A percentile compares a stretch with the other conserved stretches of the same genome.
These are phyloP conservation scores for Rhopalosiphum nymphaeae DNA, from an alignment of 2,888 invertebrate genomes.

Conservation along the genomic window DNA sequence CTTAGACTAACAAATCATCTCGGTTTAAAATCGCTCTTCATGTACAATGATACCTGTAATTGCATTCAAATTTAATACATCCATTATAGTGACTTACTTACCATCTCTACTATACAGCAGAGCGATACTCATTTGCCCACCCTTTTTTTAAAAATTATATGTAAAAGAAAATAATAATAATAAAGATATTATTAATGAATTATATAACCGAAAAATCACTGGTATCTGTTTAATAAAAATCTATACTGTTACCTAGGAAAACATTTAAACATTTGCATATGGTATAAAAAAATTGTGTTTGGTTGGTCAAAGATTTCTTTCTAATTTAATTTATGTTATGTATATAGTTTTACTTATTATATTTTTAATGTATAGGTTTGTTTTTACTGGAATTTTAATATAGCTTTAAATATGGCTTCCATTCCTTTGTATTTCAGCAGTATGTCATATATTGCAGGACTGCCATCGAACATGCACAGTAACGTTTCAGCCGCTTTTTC, in stretches of 20 bases:
- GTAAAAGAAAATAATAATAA: neutral
- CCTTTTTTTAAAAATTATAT: neutral
- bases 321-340: neutral
- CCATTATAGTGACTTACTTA: no score
- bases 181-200: neutral
- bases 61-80: no score
- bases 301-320: neutral
- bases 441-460: neutral
- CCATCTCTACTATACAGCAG: no score
- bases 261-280: neutral
- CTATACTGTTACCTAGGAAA: neutral
- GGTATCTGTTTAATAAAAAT: neutral
- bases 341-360: neutral
- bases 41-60: no score
- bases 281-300: no score
- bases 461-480: constrained; percentile 20
- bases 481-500: constrained; percentile 28
- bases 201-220: neutral
- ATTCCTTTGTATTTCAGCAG: constrained; percentile 32
- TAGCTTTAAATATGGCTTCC: neutral
- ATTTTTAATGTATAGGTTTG: neutral
- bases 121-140: no score
- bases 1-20: no score
- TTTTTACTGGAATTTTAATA: constrained; percentile 33
- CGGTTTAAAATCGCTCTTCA: no score